Evolutionary conservation across 2,113 vertebrate species (phyloP).

Genomic region (Oceanites oceanicus): DNA sequence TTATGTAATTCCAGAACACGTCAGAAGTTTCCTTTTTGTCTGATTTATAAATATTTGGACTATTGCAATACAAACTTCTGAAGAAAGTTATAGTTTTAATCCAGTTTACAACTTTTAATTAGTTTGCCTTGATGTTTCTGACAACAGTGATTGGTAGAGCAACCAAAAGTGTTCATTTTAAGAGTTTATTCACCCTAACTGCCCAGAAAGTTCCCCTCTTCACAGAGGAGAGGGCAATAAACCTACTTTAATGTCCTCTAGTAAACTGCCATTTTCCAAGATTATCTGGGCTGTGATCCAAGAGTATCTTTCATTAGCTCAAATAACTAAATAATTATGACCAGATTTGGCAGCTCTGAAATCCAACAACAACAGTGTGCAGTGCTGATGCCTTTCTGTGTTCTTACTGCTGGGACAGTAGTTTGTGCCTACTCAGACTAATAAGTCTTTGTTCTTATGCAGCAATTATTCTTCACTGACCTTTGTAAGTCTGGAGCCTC

Average conservation of each 20-base stretch:
- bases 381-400: background rate
- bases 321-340: slow-evolving; percentile 57
- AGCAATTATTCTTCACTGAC: slow-evolving; percentile 7
- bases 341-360: slow-evolving; percentile 48
- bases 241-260: slow-evolving; percentile 35
- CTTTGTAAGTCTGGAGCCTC: background rate
- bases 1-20: background rate
- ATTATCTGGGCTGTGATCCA: slow-evolving; percentile 50
- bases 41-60: slow-evolving; percentile 1
- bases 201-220: background rate
- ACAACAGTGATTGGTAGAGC: background rate
- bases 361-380: slow-evolving; percentile 16
- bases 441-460: slow-evolving; percentile 14
- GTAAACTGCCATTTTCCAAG: slow-evolving; percentile 52
- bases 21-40: background rate
- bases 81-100: background rate
- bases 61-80: background rate
- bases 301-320: slow-evolving; percentile 60
- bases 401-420: background rate
- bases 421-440: background rate
- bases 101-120: background rate
- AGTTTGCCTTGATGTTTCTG: background rate
- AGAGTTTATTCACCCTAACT: background rate
- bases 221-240: slow-evolving; percentile 1
- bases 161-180: background rate